Conservation (phyloP, 2,113 vertebrate genomes). For the Callospermophilus lateralis region DNA sequence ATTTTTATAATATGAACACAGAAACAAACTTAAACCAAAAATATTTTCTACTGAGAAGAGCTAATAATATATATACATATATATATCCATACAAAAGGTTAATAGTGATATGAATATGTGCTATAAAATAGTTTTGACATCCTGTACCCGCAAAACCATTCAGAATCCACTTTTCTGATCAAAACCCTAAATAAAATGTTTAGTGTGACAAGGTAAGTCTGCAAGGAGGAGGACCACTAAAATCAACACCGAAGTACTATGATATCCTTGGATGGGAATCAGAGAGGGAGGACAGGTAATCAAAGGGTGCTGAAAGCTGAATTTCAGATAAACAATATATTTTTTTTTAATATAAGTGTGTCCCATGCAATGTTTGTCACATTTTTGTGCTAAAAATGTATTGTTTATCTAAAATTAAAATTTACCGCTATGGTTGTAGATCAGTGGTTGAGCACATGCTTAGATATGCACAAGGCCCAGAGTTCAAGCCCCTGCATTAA, state of each 20-base stretch:
- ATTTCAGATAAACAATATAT: not conserved
- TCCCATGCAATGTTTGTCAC: not conserved
- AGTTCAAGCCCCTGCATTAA: not conserved
- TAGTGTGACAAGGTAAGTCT: not conserved
- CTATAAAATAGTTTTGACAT: not conserved
- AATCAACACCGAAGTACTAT: not conserved
- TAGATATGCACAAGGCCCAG: not conserved
- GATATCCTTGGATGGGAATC: not conserved
- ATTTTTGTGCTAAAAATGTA: not conserved
- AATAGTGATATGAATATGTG: not conserved
- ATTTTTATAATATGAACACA: constrained; percentile 59
- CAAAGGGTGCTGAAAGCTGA: not conserved
- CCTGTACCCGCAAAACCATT: not conserved
- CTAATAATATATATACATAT: not conserved
- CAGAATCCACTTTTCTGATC: constrained; percentile 33
- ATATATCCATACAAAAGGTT: not conserved
- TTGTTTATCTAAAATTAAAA: not conserved
- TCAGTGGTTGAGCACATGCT: not conserved
- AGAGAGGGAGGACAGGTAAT: not conserved
- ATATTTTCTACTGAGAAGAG: not conserved
- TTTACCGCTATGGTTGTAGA: not conserved
- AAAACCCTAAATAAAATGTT: constrained; percentile 5
- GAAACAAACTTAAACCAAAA: constrained; percentile 10
- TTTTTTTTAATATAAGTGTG: not conserved
- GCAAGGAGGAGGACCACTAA: not conserved